These are phyloP conservation scores for Salarias fasciatus DNA, from an alignment of 2,797 vertebrate species.

Conservation along the genomic window DNA sequence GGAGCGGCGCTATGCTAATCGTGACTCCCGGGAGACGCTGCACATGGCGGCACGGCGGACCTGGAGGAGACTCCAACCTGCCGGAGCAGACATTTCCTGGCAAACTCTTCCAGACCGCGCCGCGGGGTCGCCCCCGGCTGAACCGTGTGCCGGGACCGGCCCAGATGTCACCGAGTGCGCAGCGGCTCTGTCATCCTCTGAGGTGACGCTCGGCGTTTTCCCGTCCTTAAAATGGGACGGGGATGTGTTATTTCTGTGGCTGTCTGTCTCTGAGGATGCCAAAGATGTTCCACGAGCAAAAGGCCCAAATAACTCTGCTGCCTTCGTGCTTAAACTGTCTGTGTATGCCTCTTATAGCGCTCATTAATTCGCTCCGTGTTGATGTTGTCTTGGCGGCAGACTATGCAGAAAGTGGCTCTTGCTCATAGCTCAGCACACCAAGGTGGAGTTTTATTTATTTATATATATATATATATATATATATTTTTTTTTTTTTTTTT, in stretches of 20 bases:
- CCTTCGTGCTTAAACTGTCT: conserved; percentile 6
- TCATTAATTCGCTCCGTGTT: conserved; percentile 39
- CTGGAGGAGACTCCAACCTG: conserved; percentile 36
- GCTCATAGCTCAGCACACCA: conserved; percentile 10
- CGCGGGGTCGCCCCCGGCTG: conserved; percentile 36
- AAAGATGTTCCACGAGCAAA: conserved; percentile 37
- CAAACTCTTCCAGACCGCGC: conserved; percentile 25
- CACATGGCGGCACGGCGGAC: conserved; percentile 19
- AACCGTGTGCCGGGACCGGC: conserved; percentile 32
- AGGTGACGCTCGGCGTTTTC: conserved; percentile 16
- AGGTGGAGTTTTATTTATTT: conserved; percentile 11
- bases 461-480: too few relatives aligned
- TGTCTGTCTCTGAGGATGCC: conserved; percentile 39
- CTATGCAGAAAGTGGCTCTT: conserved; percentile 21
- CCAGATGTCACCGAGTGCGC: conserved; percentile 50
- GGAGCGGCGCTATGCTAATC: conserved; percentile 51
- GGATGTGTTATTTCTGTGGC: conserved; percentile 59
- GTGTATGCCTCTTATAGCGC: conserved; percentile 12
- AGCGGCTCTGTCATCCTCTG: conserved; percentile 38
- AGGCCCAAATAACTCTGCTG: conserved; percentile 13
- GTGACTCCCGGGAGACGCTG: conserved; percentile 33
- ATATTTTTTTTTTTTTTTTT: too few relatives aligned
- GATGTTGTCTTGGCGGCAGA: conserved; percentile 19
- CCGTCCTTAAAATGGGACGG: conserved; percentile 46
- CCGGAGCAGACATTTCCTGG: conserved; percentile 13